Conservation (phyloP, 2,113 vertebrate species). For the Chaetodon auriga region DNA sequence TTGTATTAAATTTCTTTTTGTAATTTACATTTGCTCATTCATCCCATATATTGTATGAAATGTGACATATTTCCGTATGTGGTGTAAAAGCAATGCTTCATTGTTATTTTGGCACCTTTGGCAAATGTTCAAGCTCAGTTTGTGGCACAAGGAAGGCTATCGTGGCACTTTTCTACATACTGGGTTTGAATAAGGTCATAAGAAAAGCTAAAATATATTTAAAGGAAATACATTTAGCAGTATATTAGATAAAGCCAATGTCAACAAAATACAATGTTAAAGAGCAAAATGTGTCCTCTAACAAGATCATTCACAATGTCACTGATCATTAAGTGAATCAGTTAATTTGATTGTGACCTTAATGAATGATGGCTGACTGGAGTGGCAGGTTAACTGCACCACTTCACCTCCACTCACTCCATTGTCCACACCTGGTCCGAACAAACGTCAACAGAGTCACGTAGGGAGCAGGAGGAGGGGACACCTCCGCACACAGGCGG, state of each 20-base stretch:
- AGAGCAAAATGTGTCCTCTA: not conserved
- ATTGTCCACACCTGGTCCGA: slow-evolving; percentile 35
- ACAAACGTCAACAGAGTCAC: slow-evolving; percentile 15
- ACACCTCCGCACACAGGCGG: slow-evolving; percentile 27
- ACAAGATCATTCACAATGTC: not conserved
- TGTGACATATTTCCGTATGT: not conserved
- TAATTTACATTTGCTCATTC: no score
- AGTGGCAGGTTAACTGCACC: not conserved
- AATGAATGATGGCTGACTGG: not conserved
- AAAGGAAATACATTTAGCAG: not conserved
- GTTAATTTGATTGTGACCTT: not conserved
- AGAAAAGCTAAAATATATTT: not conserved
- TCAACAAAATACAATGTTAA: not conserved
- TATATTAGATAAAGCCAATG: not conserved
- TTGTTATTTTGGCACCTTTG: not conserved
- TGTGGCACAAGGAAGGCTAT: no score
- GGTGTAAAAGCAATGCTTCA: not conserved
- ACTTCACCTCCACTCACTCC: not conserved
- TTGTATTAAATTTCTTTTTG: no score
- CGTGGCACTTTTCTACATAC: no score
- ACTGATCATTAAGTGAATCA: not conserved
- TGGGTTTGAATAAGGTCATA: not conserved
- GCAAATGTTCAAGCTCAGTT: no score
- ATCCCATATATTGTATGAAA: not conserved
- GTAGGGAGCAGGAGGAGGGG: slow-evolving; percentile 28